Evolutionary conservation across 2,797 vertebrate species (phyloP).

Genomic region (Rhinichthys osculus): DNA sequence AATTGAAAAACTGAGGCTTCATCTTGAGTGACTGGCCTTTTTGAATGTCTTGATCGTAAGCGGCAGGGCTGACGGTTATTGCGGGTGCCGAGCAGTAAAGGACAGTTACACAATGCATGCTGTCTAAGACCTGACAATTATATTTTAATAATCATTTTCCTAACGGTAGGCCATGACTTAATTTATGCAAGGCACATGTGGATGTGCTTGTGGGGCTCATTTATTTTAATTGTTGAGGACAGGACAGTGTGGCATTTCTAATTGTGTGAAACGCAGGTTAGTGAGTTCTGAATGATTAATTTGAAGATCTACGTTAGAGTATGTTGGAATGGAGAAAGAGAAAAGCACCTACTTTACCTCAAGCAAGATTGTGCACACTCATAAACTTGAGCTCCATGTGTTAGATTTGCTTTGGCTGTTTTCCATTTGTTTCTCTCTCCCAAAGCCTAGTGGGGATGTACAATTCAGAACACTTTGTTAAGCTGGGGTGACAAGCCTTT

Average conservation of each 20-base stretch:
- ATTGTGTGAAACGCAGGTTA: constrained; percentile 2
- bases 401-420: constrained; percentile 13
- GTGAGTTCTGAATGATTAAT: neutral
- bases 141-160: constrained; percentile 48
- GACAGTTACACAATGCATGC: constrained; percentile 45
- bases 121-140: constrained; percentile 42
- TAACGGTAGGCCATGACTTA: neutral
- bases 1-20: constrained; percentile 41
- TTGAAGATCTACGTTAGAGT: neutral
- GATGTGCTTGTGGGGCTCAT: constrained; percentile 13
- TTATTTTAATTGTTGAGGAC: constrained; percentile 5
- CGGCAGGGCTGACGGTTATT: constrained; percentile 32
- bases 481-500: constrained; percentile 22
- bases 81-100: constrained; percentile 22
- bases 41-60: constrained; percentile 30
- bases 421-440: constrained; percentile 5
- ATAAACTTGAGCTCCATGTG: constrained; percentile 15
- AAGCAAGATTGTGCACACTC: neutral
- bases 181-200: constrained; percentile 36
- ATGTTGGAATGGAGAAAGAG: constrained; percentile 11
- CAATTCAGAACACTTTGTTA: constrained; percentile 39
- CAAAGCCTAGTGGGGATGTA: constrained; percentile 1
- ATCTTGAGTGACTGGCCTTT: constrained; percentile 47
- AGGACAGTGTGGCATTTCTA: constrained; percentile 24
- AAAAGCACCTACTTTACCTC: constrained; percentile 16